Percentiles rank a stretch among this genome's conserved stretches.
Evolutionary conservation across 1,140 invertebrate species (phyloP).

Genomic region (Ctenoplectra terminalis): DNA sequence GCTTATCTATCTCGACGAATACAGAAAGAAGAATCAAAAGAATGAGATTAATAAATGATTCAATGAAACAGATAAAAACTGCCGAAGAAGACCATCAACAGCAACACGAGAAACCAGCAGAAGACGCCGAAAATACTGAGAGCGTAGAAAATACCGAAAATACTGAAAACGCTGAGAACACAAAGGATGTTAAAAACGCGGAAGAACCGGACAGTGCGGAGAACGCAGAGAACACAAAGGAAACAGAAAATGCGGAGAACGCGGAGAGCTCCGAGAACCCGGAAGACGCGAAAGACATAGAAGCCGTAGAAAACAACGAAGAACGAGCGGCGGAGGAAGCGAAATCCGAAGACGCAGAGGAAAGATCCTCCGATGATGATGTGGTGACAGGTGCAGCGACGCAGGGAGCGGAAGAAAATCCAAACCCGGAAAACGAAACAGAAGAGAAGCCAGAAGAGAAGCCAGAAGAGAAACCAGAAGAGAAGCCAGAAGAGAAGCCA

Average conservation of each 20-base stretch:
- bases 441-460: neutral
- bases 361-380: conserved; percentile 68
- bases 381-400: conserved; percentile 52
- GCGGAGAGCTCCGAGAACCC: conserved; percentile 69
- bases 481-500: conserved; percentile 46
- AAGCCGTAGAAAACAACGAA: conserved; percentile 72
- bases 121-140: conserved; percentile 26
- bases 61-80: conserved; percentile 64
- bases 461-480: neutral
- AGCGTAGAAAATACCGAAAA: neutral
- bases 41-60: conserved; percentile 51
- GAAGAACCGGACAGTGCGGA: conserved; percentile 57
- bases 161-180: conserved; percentile 17
- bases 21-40: neutral
- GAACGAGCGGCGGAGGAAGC: conserved; percentile 67
- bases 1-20: too few relatives aligned
- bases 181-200: neutral
- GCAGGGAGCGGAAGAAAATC: conserved; percentile 49
- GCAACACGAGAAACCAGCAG: conserved; percentile 38
- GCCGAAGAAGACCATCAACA: conserved; percentile 51
- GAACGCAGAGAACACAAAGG: conserved; percentile 53
- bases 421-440: conserved; percentile 59
- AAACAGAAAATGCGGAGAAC: conserved; percentile 65
- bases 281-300: conserved; percentile 67
- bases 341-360: conserved; percentile 63